Conservation (phyloP, 2,113 vertebrate genomes). For the Lasiurus cinereus region DNA sequence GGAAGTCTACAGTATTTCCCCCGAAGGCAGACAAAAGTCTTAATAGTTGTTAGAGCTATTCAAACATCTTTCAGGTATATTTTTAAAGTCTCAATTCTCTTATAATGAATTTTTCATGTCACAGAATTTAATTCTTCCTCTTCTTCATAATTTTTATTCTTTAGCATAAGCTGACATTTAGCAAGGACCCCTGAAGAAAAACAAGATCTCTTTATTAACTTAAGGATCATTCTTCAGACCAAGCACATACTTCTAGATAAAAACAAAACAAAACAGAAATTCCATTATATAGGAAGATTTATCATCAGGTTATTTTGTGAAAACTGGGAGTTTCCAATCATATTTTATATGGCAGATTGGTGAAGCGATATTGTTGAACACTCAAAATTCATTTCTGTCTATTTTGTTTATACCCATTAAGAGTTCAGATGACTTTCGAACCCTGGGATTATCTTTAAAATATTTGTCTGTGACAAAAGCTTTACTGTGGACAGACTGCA, state of each 20-base stretch:
- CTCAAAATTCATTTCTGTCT: neutral
- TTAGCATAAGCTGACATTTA: constrained; percentile 13
- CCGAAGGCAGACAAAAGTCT: constrained; percentile 49
- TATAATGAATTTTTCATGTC: constrained; percentile 26
- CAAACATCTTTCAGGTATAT: constrained; percentile 12
- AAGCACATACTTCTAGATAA: neutral
- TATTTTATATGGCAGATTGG: neutral
- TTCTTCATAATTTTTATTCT: constrained; percentile 14
- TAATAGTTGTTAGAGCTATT: constrained; percentile 23
- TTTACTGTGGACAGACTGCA: constrained; percentile 21
- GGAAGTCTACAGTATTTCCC: constrained; percentile 25
- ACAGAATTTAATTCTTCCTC: neutral
- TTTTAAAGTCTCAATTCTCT: constrained; percentile 40
- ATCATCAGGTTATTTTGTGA: neutral
- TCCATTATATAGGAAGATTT: neutral
- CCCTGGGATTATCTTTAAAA: constrained; percentile 65
- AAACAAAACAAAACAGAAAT: neutral
- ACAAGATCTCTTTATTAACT: neutral
- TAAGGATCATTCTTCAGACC: neutral
- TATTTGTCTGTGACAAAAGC: constrained; percentile 54
- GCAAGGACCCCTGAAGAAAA: constrained; percentile 25
- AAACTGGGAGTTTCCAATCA: neutral
- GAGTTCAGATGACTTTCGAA: constrained; percentile 66
- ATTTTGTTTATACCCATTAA: constrained; percentile 50
- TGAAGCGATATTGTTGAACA: neutral